Conservation (phyloP, 2,113 vertebrate genomes). For the Marcusenius ussheri region DNA sequence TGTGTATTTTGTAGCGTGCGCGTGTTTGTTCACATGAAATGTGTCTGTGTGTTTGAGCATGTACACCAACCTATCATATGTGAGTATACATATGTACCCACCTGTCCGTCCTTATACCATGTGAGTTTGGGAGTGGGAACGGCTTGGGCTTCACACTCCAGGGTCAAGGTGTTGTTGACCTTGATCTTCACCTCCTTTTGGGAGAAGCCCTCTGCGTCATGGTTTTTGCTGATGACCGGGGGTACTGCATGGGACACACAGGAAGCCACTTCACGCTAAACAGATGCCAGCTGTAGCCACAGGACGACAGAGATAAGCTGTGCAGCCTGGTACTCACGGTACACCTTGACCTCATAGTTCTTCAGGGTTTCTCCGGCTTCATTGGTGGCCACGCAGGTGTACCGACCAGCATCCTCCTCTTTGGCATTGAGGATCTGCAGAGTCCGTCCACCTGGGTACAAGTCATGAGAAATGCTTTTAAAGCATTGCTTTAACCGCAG, state of each 20-base stretch:
- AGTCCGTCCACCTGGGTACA: conserved; percentile 72
- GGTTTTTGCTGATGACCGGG: conserved; percentile 80
- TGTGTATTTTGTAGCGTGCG: neutral
- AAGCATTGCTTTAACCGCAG: neutral
- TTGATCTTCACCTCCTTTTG: conserved; percentile 89
- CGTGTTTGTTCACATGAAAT: neutral
- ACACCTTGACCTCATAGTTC: conserved; percentile 86
- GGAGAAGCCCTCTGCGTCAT: conserved; percentile 65
- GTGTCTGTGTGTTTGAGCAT: neutral
- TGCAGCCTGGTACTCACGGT: conserved; percentile 64
- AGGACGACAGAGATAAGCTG: neutral
- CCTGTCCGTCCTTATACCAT: conserved; percentile 98
- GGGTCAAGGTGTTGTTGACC: conserved; percentile 78
- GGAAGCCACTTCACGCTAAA: neutral
- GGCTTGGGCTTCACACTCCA: conserved; percentile 83
- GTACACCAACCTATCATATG: neutral
- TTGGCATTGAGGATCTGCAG: conserved; percentile 86
- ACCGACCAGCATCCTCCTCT: conserved; percentile 74
- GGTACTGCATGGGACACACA: conserved; percentile 65
- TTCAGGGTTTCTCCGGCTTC: conserved; percentile 86
- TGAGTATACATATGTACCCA: conserved; percentile 28
- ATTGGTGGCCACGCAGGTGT: conserved; percentile 87
- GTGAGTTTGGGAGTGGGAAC: conserved; percentile 73
- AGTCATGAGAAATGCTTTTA: neutral
- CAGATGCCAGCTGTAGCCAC: neutral